Evolutionary conservation across 2,797 vertebrate genomes (phyloP).

Genomic region (Anableps anableps): DNA sequence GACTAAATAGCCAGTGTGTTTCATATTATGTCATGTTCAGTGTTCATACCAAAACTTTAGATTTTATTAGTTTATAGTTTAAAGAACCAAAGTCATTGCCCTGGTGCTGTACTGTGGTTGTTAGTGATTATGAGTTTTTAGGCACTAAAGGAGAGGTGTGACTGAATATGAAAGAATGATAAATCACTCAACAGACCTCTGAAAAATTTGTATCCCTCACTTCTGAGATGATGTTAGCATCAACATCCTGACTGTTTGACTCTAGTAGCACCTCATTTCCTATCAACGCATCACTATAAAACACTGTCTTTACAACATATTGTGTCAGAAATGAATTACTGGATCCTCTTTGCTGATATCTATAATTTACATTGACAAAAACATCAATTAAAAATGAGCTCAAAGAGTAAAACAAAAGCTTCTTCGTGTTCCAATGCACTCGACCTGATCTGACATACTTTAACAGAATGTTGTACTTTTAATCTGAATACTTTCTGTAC

Average conservation of each 20-base stretch:
- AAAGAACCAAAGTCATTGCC: no score
- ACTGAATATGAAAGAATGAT: no score
- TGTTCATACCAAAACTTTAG: no score
- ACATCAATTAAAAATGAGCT: constrained; percentile 53
- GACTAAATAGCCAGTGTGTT: no score
- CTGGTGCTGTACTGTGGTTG: no score
- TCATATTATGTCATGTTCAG: no score
- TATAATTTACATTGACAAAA: constrained; percentile 37
- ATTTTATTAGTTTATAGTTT: no score
- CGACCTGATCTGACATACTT: constrained; percentile 12
- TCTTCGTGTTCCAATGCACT: constrained; percentile 22
- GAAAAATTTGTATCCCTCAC: no score
- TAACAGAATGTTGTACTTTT: constrained; percentile 20
- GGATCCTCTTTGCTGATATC: constrained; percentile 24
- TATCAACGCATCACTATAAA: constrained; percentile 15
- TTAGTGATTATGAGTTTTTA: no score
- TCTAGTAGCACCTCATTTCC: constrained; percentile 19
- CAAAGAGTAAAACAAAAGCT: constrained; percentile 40
- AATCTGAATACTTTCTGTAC: constrained; percentile 12
- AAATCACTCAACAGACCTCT: no score
- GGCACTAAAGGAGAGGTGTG: no score
- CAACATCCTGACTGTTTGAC: neutral
- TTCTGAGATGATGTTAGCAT: no score
- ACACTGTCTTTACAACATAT: constrained; percentile 9
- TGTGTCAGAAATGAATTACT: constrained; percentile 1